Conservation (phyloP, 2,888 invertebrate species). For the Mamestra brassicae region DNA sequence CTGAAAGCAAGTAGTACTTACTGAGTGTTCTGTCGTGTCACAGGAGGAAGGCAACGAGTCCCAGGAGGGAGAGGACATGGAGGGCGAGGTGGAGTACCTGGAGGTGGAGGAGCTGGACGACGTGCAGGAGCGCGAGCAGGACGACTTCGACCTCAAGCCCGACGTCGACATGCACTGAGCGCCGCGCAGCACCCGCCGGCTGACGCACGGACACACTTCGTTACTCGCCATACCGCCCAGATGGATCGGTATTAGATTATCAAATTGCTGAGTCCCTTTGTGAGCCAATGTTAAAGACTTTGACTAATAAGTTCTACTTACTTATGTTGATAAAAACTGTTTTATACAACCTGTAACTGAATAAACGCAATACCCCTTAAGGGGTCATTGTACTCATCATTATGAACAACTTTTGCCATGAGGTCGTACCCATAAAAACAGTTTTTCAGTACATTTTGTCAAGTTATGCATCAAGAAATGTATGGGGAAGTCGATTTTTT, state of each 20-base stretch:
- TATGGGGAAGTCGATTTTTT: no score
- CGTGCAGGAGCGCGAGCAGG: constrained; percentile 60
- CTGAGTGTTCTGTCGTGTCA: background rate
- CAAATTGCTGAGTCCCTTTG: background rate
- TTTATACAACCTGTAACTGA: no score
- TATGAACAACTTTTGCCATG: no score
- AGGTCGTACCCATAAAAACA: no score
- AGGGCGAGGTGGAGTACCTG: constrained; percentile 82
- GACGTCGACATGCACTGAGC: constrained; percentile 29
- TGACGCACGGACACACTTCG: no score
- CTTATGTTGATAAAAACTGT: background rate
- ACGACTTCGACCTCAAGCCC: constrained; percentile 44
- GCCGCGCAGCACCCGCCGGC: background rate
- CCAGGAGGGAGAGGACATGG: constrained; percentile 62
- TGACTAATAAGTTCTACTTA: background rate
- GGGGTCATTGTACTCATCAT: no score
- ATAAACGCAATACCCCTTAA: no score
- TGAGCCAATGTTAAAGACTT: constrained; percentile 6
- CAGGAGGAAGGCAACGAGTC: constrained; percentile 63
- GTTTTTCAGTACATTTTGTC: no score
- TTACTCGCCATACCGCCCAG: no score
- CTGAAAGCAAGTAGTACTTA: no score
- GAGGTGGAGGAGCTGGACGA: constrained; percentile 85
- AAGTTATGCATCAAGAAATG: no score
- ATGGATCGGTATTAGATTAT: no score